phyloP scores from a whole-genome alignment of 2,113 vertebrate genomes.

The Daubentonia madagascariensis region DNA sequence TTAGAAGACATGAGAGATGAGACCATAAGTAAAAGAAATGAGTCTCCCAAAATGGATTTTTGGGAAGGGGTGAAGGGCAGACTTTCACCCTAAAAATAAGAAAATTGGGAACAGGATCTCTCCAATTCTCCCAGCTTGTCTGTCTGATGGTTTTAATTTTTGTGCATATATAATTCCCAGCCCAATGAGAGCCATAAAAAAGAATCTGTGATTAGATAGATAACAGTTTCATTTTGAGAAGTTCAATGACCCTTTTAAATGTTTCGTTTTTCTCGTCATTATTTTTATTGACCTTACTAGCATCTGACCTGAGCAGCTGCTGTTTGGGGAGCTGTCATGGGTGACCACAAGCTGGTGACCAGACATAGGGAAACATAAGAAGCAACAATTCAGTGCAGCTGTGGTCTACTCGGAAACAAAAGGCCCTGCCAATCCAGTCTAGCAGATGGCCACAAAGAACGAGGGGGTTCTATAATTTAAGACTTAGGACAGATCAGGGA shows the following conservation, averaged over 20 bases:
- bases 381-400: not conserved
- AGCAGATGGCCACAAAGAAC: not conserved
- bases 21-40: not conserved
- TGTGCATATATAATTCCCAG: not conserved
- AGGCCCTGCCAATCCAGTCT: not conserved
- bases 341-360: not conserved
- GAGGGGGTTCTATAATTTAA: not conserved
- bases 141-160: constrained; percentile 17
- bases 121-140: not conserved
- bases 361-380: not conserved
- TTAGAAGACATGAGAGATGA: not conserved
- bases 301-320: constrained; percentile 24
- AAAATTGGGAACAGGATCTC: not conserved
- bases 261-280: constrained; percentile 41
- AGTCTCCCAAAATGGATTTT: not conserved
- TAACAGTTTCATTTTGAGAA: constrained; percentile 35
- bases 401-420: not conserved
- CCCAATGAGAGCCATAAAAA: constrained; percentile 18
- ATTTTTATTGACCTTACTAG: constrained; percentile 41
- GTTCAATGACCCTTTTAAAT: constrained; percentile 45
- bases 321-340: not conserved
- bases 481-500: not conserved
- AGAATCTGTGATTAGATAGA: constrained; percentile 5
- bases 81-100: not conserved
- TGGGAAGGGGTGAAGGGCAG: not conserved